Percentiles rank a stretch among this genome's conserved stretches.
phyloP scores from a whole-genome alignment of 2,797 vertebrate species.

The Loris lydekkerianus region DNA sequence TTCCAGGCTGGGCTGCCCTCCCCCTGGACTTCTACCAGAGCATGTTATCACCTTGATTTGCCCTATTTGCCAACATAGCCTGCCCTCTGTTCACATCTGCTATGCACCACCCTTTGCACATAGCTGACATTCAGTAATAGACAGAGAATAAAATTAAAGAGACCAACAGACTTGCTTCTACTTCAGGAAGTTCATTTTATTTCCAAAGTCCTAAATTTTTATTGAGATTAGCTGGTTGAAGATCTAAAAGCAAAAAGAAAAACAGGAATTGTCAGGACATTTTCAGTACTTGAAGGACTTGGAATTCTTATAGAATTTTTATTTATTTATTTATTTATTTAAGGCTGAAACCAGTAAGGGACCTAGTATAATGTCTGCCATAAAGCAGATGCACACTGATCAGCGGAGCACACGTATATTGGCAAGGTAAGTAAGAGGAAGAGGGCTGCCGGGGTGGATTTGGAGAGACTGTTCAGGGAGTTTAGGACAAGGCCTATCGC shows the following conservation, averaged over 20 bases:
- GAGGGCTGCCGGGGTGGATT: neutral
- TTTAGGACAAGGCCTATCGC: neutral
- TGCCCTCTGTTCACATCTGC: neutral
- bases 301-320: neutral
- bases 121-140: slow-evolving; percentile 17
- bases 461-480: neutral
- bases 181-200: slow-evolving; percentile 31
- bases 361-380: neutral
- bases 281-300: neutral
- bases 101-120: neutral
- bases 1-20: neutral
- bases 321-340: neutral
- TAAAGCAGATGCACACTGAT: neutral
- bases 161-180: neutral
- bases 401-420: neutral
- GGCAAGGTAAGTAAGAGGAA: neutral
- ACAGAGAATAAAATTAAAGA: slow-evolving; percentile 30
- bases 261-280: neutral
- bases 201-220: slow-evolving; percentile 33
- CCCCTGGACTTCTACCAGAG: neutral
- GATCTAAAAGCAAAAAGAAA: slow-evolving; percentile 3
- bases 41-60: neutral
- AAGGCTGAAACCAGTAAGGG: neutral
- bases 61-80: neutral
- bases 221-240: slow-evolving; percentile 13